These are phyloP conservation scores for Siderastrea siderea DNA, from an alignment of 92 coral and sea anemone genomes.

Conservation along the genomic window DNA sequence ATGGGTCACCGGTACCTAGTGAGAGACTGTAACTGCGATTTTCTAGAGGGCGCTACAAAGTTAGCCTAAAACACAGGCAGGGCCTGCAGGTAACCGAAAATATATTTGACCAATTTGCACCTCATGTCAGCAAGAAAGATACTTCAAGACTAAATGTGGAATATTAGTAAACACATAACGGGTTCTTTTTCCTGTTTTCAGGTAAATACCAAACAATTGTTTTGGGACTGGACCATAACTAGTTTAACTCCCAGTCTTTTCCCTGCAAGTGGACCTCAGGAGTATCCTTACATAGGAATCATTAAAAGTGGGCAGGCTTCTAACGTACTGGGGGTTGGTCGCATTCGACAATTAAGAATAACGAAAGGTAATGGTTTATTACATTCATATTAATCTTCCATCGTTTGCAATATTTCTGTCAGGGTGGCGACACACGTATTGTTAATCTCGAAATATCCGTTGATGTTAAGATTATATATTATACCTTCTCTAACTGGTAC, in stretches of 20 bases:
- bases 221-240: conserved; percentile 77
- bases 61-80: too few relatives aligned
- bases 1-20: too few relatives aligned
- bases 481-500: too few relatives aligned
- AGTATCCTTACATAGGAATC: conserved; percentile 79
- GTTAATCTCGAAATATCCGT: too few relatives aligned
- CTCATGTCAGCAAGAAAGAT: too few relatives aligned
- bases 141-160: too few relatives aligned
- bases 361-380: conserved; percentile 69
- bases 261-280: conserved; percentile 68
- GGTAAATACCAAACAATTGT: conserved; percentile 44
- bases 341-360: conserved; percentile 90
- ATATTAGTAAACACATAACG: neutral
- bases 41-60: too few relatives aligned
- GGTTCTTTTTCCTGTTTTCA: neutral
- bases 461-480: too few relatives aligned
- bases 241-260: conserved; percentile 75
- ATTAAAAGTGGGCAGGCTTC: conserved; percentile 64
- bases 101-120: too few relatives aligned
- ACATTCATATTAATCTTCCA: neutral
- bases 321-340: conserved; percentile 85
- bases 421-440: neutral
- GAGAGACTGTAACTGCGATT: too few relatives aligned
- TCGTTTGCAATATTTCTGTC: neutral
- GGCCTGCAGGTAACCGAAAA: too few relatives aligned